Conservation (phyloP, 2,113 vertebrate species). For the Sinosuthora webbiana region DNA sequence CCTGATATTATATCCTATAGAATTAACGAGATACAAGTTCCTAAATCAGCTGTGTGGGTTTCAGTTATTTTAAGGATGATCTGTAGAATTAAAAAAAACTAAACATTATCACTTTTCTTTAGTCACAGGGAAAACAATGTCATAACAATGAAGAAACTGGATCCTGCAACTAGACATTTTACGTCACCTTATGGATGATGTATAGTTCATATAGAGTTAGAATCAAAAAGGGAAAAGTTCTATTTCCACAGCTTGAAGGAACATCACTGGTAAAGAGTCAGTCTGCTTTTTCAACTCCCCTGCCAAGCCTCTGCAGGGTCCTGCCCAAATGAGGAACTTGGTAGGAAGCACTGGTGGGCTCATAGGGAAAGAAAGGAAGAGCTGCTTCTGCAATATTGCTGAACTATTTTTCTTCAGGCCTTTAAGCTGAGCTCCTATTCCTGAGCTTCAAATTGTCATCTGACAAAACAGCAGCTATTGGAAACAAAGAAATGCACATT, state of each 20-base stretch:
- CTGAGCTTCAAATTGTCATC: not conserved
- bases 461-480: not conserved
- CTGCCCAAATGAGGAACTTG: not conserved
- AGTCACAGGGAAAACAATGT: not conserved
- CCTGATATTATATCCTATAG: not conserved
- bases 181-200: not conserved
- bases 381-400: not conserved
- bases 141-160: not conserved
- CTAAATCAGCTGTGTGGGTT: not conserved
- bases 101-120: not conserved
- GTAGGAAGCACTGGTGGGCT: not conserved
- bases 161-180: not conserved
- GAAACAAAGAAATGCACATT: not conserved
- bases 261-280: not conserved
- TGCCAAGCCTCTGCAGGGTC: not conserved
- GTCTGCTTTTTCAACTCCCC: not conserved
- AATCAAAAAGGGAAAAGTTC: not conserved
- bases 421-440: not conserved
- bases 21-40: not conserved
- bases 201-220: not conserved
- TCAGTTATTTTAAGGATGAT: not conserved
- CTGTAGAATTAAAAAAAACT: not conserved
- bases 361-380: not conserved
- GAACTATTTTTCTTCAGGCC: not conserved
- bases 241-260: not conserved